Percentiles rank a stretch among this genome's conserved stretches.
Evolutionary conservation across 2,888 invertebrate species (phyloP).

Genomic region (Eupithecia insigniata): DNA sequence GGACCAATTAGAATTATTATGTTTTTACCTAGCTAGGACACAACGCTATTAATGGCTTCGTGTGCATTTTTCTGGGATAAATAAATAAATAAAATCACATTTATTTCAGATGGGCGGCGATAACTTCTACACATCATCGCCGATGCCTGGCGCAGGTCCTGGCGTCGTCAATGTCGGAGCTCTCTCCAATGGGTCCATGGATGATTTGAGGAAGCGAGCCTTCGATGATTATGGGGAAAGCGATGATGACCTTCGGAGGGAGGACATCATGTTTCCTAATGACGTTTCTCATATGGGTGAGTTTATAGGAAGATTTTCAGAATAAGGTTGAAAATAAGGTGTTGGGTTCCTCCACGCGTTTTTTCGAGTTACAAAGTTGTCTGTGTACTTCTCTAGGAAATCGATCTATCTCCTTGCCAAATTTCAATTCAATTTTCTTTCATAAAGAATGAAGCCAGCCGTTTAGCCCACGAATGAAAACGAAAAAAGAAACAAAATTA

Average conservation of each 20-base stretch:
- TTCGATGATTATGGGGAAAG: slow-evolving; percentile 94
- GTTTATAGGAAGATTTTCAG: not conserved
- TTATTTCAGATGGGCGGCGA: slow-evolving; percentile 70
- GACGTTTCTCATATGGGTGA: slow-evolving; percentile 87
- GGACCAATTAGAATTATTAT: too few species aligned
- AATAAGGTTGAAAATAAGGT: not conserved
- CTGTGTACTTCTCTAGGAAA: too few species aligned
- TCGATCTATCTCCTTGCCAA: too few species aligned
- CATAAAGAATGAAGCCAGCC: too few species aligned
- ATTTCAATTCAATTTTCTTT: too few species aligned
- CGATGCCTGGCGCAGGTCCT: slow-evolving; percentile 67
- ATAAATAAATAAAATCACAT: too few species aligned
- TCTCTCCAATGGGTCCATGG: slow-evolving; percentile 86
- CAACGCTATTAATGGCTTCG: too few species aligned
- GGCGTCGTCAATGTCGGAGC: slow-evolving; percentile 79
- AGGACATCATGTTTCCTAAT: slow-evolving; percentile 92
- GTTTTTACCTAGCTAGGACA: too few species aligned
- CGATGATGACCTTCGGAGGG: slow-evolving; percentile 94
- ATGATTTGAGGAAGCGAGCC: slow-evolving; percentile 83
- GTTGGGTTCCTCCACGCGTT: too few species aligned
- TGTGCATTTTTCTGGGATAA: not conserved
- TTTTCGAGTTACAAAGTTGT: too few species aligned
- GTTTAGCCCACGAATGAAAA: too few species aligned
- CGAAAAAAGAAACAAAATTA: too few species aligned
- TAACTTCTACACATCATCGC: slow-evolving; percentile 79